Conservation (phyloP, 2,888 invertebrate species). For the Hemaris fuciformis region DNA sequence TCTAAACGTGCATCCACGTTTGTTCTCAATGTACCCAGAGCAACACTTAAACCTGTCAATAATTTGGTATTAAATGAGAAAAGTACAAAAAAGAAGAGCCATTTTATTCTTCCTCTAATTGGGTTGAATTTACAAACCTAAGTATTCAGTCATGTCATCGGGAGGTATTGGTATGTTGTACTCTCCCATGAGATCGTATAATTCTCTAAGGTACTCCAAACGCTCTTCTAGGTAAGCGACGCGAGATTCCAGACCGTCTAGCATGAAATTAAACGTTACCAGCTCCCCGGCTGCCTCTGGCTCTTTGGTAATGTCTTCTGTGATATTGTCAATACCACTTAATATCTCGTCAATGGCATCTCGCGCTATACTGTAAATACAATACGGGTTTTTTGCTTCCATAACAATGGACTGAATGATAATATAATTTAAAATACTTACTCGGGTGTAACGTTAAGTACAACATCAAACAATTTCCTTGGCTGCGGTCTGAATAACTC, state of each 20-base stretch:
- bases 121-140: constrained; percentile 46
- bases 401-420: not conserved
- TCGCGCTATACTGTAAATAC: constrained; percentile 81
- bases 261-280: constrained; percentile 86
- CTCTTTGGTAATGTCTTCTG: constrained; percentile 82
- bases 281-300: constrained; percentile 87
- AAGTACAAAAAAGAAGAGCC: not conserved
- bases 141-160: constrained; percentile 85
- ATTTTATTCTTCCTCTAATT: not conserved
- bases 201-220: constrained; percentile 90
- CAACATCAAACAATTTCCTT: constrained; percentile 83
- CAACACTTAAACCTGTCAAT: constrained; percentile 79
- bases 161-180: constrained; percentile 87
- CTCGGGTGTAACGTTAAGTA: constrained; percentile 85
- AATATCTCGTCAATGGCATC: constrained; percentile 82
- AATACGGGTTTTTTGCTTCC: not conserved
- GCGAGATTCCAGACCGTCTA: constrained; percentile 84
- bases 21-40: constrained; percentile 84
- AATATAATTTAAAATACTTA: constrained; percentile 52
- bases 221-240: constrained; percentile 87
- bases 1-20: constrained; percentile 86
- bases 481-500: constrained; percentile 87
- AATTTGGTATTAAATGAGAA: too few relatives aligned
- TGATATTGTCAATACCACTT: constrained; percentile 84
- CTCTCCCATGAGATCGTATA: constrained; percentile 92